Base-by-base conservation (phyloP, 2,113 vertebrate genomes). In the Eira barbara region DNA sequence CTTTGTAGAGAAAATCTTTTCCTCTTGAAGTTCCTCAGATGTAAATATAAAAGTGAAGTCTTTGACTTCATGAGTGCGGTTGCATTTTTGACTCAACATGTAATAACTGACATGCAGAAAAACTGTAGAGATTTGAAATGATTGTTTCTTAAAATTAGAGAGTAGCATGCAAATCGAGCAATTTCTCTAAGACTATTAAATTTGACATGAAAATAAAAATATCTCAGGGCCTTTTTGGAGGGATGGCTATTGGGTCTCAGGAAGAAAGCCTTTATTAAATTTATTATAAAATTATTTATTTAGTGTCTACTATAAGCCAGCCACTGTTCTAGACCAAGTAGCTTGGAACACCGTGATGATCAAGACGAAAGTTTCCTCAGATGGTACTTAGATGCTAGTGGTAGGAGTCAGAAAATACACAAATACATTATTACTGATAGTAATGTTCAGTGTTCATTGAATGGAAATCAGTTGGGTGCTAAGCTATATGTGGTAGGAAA, bases 11-110 rank as follows among this genome's bases (percentile, higher is more conserved):
- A 94, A 91, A 39, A 91, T 36, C 27, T 88, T 93, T 85, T 80
- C n/a, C 89, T 96, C n/a, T 93, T 89, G 67, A 82, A 94, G 69
- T 97, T 96, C 88, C 79, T 95, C n/a, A 89, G 73, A 96, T 80
- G 23, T 86, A 79, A 97, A 97, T 96, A 83, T 92, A 85, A 95
- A 81, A n/a, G 76, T 57, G 45, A 98, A 89, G 45, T 49, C 93
- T 97, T 93, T 76, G 79, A 80, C 73, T 91, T 97, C 15, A 52
- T 31, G 14, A 92, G 27, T 74, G 7, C 12, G n/a, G 20, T 82
- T 91, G 61, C 31, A 55, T 85, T 96, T 95, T 86, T 96, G 67
- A 86, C 78, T 97, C 69, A 57, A 76, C 4, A 80, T 36, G 18
- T 42, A 49, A 36, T 88, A 73, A n/a, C 45, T 94, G 36, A 93